phyloP scores from a whole-genome alignment of 2,113 vertebrate genomes.

The Monopterus albus region DNA sequence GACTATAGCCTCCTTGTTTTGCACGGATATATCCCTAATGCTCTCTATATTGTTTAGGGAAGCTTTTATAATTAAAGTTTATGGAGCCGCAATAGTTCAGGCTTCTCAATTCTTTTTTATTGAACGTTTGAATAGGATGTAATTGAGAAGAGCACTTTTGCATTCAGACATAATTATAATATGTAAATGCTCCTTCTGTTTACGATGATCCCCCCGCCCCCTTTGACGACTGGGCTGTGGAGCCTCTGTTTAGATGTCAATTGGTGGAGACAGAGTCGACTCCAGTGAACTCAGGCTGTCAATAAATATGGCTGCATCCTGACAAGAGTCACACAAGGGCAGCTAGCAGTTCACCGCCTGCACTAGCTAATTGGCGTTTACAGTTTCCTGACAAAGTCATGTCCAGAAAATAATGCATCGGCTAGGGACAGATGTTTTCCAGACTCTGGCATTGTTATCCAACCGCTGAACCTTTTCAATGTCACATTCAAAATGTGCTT shows the following conservation, averaged over 20 bases:
- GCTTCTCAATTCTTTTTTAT: conserved; percentile 51
- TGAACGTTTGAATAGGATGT: conserved; percentile 64
- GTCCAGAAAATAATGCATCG: conserved; percentile 36
- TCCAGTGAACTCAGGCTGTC: conserved; percentile 71
- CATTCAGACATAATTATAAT: conserved; percentile 69
- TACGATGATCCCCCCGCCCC: conserved; percentile 28
- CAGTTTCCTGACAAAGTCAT: conserved; percentile 68
- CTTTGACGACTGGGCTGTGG: conserved; percentile 47
- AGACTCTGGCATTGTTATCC: conserved; percentile 15
- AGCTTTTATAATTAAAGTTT: conserved; percentile 60
- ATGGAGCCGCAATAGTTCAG: conserved; percentile 51
- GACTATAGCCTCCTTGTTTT: not conserved
- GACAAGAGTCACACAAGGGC: conserved; percentile 72
- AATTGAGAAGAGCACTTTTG: conserved; percentile 65
- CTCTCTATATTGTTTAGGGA: conserved; percentile 35
- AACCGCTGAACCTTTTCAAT: conserved; percentile 24
- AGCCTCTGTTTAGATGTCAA: conserved; percentile 32
- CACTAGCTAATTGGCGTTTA: conserved; percentile 78
- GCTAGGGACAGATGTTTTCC: conserved; percentile 20
- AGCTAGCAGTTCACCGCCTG: conserved; percentile 56
- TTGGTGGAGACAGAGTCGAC: conserved; percentile 56
- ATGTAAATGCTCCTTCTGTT: conserved; percentile 74
- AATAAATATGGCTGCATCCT: conserved; percentile 76
- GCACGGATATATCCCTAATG: conserved; percentile 9
- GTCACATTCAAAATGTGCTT: conserved; percentile 39